Evolutionary conservation across 2,888 invertebrate species (phyloP), one percentile per base, ranked within the genome.

Genomic region (Herminia tarsipennalis): DNA sequence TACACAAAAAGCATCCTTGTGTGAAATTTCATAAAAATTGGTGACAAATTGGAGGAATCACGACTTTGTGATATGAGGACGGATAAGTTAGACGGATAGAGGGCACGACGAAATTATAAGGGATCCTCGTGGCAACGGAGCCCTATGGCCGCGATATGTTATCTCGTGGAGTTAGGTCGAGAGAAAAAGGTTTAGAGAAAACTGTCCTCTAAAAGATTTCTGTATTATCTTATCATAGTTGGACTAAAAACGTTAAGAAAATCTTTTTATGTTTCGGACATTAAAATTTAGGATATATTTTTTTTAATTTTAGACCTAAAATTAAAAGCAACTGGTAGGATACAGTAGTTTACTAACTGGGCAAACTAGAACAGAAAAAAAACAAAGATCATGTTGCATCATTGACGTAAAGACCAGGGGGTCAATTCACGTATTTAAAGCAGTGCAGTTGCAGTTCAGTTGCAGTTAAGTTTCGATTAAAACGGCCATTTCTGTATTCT

Each of bases 41-140:
- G 40, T 66, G 63, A 66, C 63, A 66, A 63, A 66, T 63, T 66
- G 66, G 39, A 46, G 48, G 46, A 51, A 62, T 44, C 57, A 42
- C 43, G 66, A 66, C 63, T 54, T 53, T 39, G 47, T 54, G 58
- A 62, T 66, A 52, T 53, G 44, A 57, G 42, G 41, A 47, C 34
- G 48, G 57, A 66, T 62, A 62, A 62, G 43, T 54, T 39, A 53
- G 50, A 41, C 43, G 47, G 33, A 54, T 38, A 45, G 44, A 49
- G 46, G 38, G 27, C 28, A 38, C 45, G 32, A 29, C 30, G 13
- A 62, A 49, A 51, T 66, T 62, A 54, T 63, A 54, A 52, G 46
- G 48, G 54, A 25, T 38, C 10, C 27, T 53, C 36, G 37, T 57
- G 32, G 39, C 27, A 41, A 24, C 47, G 34, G 50, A 29, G 47